A percentile compares a stretch with the other conserved stretches of the same genome.
phyloP scores from a whole-genome alignment of 2,113 vertebrate species.

The Hippotragus niger region DNA sequence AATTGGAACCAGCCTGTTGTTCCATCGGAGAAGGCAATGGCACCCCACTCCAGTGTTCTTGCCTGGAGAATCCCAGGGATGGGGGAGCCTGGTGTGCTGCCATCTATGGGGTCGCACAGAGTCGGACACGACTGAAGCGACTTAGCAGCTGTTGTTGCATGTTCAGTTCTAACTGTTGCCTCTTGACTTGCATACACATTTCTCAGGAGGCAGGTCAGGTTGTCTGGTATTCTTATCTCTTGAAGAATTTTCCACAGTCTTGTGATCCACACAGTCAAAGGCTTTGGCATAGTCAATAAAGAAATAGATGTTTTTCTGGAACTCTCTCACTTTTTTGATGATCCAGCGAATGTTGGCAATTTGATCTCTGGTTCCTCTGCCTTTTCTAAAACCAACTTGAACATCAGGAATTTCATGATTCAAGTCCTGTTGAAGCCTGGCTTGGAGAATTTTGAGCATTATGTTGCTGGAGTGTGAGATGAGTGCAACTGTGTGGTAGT shows the following conservation, averaged over 20 bases:
- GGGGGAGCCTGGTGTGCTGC: no score
- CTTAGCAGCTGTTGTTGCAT: neutral
- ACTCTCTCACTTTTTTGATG: rapidly evolving
- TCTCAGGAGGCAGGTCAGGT: neutral
- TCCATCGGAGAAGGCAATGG: neutral
- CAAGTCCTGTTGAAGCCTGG: neutral
- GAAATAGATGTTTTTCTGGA: neutral
- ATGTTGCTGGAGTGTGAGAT: neutral
- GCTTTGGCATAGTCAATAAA: neutral
- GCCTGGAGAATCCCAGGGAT: no score
- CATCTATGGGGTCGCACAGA: no score
- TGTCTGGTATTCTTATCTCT: neutral
- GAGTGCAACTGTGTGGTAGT: rapidly evolving
- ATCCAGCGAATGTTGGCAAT: rapidly evolving
- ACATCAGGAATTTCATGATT: neutral
- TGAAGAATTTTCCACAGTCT: neutral
- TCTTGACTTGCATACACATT: neutral
- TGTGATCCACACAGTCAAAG: neutral
- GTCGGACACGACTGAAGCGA: no score
- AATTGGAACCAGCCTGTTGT: neutral
- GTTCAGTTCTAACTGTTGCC: neutral
- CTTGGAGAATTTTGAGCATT: neutral
- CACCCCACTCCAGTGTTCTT: no score
- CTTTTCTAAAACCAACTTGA: neutral
- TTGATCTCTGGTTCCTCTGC: neutral